Evolutionary conservation across 2,797 vertebrate genomes (phyloP), one percentile per base, ranked within the genome.

Genomic region (Myiotriccus ornatus): DNA sequence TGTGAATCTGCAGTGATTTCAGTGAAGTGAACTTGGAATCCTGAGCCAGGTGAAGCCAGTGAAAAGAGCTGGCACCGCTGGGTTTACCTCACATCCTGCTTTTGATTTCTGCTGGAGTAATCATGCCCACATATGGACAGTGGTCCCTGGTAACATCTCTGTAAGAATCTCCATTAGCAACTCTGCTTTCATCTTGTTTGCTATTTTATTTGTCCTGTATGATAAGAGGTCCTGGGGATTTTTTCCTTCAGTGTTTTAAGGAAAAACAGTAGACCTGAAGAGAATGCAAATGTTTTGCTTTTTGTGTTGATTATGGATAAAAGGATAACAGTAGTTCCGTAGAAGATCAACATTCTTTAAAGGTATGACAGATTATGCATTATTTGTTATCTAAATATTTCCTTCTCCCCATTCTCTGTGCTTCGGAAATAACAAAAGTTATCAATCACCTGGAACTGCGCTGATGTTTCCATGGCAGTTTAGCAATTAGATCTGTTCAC

Each of bases 401-500:
- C 37, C 46, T 93, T 81, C 55, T 94, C 27, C 19, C 56, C 53
- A 24, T 92, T 95, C 67, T 92, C 69, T 92, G 78, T 68, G 75
- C 91, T 97, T 90, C 79, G 92, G 84, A 97, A 96, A 94, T 78
- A 97, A 84, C 53, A 96, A 82, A 75, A 93, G 39, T 93, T 96
- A 96, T 96, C 93, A 90, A 76, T 96, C 89, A 97, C 63, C 69
- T 89, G 56, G 89, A 53, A 53, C 30, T 17, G 14, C 89, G 80
- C 76, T 96, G 93, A 95, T 94, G 87, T 75, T 96, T 96, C 96
- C 87, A 75, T 91, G 89, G 87, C 73, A 96, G 92, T 96, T 94
- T 90, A 89, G 91, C 92, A 97, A 97, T 96, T 97, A 97, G 91
- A 62, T 96, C 90, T 96, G 74, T 94, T 97, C 97, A 96, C 76